Evolutionary conservation across 2,888 invertebrate genomes (phyloP), one percentile per base, ranked within the genome.

Genomic region (Nematopogon swammerdamellus): DNA sequence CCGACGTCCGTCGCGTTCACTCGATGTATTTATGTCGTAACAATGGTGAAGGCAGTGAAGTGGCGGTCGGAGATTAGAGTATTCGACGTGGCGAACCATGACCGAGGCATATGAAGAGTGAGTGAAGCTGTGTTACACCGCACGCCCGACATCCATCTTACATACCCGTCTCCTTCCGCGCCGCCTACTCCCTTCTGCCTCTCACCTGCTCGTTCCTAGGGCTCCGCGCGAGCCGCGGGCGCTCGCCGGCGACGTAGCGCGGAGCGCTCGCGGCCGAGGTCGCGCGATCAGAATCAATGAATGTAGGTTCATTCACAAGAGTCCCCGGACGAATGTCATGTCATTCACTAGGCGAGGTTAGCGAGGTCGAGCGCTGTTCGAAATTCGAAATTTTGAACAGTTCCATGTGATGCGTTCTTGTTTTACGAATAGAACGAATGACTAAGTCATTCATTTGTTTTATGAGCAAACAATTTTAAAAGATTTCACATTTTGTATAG

Each of bases 101-200:
- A 91, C 89, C 88, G 91, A 91, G 85, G 86, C 87, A 86, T 88
- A 86, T 88, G 91, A 92, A 85, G 89, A 90, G 91, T 92, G 83
- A 90, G 89, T 87, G 70, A 55, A 63, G 62, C 58, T 56, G 62
- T 65, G 60, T 64, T 58, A 63, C 66, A 66, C 25, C 25, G 25
- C n/a, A 14, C 36, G n/a, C 36, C 36, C 36, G 36, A 36, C 36
- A 36, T 14, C 36, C 36, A 36, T 36, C 14, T 36, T 36, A 25
- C 25, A 25, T 25, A n/a, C 25, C 25, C n/a, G 18, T 29, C 48
- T 18, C 50, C 49, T 14, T 45, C 44, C 20, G 29, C 54, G 49
- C 52, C 46, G 51, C 47, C 51, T 53, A 51, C 58, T 54, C 54
- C 57, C 58, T 54, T 47, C 52, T 50, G 47, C 51, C 51, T 51